phyloP scores from a whole-genome alignment of 2,797 vertebrate genomes.

The Pagetopsis macropterus region DNA sequence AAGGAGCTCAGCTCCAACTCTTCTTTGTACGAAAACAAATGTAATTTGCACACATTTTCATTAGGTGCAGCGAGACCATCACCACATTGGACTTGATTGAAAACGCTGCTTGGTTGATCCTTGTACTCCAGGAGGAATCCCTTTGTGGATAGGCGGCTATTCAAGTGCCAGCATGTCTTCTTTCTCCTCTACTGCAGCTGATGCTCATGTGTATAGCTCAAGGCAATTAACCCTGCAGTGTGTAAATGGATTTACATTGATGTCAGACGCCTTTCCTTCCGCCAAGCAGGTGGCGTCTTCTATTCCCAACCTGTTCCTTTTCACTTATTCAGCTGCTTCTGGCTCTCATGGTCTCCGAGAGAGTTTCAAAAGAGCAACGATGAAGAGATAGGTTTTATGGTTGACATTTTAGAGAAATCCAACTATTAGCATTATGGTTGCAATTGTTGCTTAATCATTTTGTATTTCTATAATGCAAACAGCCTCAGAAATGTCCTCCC shows the following conservation, averaged over 20 bases:
- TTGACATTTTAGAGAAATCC: not conserved
- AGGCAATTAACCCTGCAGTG: slow-evolving; percentile 49
- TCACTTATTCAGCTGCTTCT: slow-evolving; percentile 19
- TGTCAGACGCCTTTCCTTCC: slow-evolving; percentile 42
- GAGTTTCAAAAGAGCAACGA: slow-evolving; percentile 33
- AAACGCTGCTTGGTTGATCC: slow-evolving; percentile 2
- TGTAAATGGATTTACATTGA: slow-evolving; percentile 57
- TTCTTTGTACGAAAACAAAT: slow-evolving; percentile 6
- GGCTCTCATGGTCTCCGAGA: slow-evolving; percentile 24
- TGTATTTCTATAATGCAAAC: not conserved
- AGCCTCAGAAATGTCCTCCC: too few relatives aligned
- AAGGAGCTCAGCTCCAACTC: not conserved
- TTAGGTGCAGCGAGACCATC: slow-evolving; percentile 8
- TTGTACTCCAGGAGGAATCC: slow-evolving; percentile 16
- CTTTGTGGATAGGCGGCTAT: not conserved
- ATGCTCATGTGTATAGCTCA: slow-evolving; percentile 32
- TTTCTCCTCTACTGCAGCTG: slow-evolving; percentile 40
- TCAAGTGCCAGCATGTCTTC: slow-evolving; percentile 32
- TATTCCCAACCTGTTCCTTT: slow-evolving; percentile 17
- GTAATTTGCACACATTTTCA: slow-evolving; percentile 31
- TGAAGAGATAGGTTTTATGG: slow-evolving; percentile 16
- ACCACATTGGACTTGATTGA: slow-evolving; percentile 22
- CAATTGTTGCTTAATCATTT: slow-evolving; percentile 14
- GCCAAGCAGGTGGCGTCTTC: slow-evolving; percentile 10
- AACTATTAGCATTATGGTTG: not conserved